Evolutionary conservation across 2,113 vertebrate genomes (phyloP), one percentile per base, ranked within the genome.

Genomic region (Clupea harengus): DNA sequence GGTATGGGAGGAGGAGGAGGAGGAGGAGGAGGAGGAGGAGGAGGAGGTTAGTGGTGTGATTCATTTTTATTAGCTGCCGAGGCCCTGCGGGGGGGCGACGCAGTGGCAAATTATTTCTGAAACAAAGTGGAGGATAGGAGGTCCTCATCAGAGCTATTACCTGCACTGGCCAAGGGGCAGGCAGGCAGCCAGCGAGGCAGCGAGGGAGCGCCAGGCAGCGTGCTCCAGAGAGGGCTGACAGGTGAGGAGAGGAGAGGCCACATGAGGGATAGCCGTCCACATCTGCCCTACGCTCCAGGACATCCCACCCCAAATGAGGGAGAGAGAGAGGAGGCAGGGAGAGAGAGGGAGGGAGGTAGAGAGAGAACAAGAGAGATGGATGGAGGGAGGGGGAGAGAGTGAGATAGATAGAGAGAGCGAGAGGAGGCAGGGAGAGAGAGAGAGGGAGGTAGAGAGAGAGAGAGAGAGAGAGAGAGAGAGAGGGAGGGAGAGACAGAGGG

Each of bases 91-190:
- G 94, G 95, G 94, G 92, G 91, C 78, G 93, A 93, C 92, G 92
- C 92, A 93, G 91, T 88, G 93, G 93, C 94, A 96, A 96, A 96
- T 96, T 95, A 95, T 96, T 96, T 95, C 95, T 95, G 95, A 96
- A 95, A 95, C 94, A 95, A 95, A 96, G 94, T 95, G 94, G 95
- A 94, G 95, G 92, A 89, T 87, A 64, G 82, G 28, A 45, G 39
- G 92, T 90, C 93, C 93, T 95, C 94, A 93, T 96, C 95, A 95
- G 95, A 95, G 92, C 95, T 94, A 95, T 95, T 95, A 95, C 94
- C 95, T 94, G 93, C 89, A 90, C 84, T 93, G 93, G 92, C 94
- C 95, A 90, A 83, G 88, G 90, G 95, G 94, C 89, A 78, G 89
- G 49, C n/a, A n/a, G n/a, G n/a, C n/a, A n/a, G n/a, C n/a, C n/a